A percentile compares a stretch with the other conserved stretches of the same genome.
These are phyloP conservation scores for Pomacea canaliculata DNA, from an alignment of 2,888 invertebrate genomes.

Conservation along the genomic window DNA sequence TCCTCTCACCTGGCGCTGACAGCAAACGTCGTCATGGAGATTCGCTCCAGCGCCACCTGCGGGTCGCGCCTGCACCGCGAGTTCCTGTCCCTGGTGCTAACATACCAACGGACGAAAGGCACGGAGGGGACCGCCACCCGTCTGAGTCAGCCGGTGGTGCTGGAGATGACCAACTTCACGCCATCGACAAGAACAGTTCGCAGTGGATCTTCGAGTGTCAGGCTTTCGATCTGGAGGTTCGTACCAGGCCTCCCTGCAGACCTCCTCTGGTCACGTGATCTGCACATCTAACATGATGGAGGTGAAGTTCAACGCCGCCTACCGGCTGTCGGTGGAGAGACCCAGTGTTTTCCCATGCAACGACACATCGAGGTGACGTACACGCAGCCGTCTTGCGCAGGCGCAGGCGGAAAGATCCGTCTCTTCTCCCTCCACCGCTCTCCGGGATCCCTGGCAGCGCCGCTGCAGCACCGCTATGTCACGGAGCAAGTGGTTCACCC, in stretches of 20 bases:
- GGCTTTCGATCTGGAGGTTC: conserved; percentile 57
- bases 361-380: conserved; percentile 45
- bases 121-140: neutral
- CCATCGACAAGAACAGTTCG: conserved; percentile 6
- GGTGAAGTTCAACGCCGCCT: conserved; percentile 51
- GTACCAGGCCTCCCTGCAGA: conserved; percentile 53
- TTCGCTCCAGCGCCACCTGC: conserved; percentile 51
- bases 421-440: conserved; percentile 48
- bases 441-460: conserved; percentile 54
- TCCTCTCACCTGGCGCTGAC: conserved; percentile 49
- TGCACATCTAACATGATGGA: conserved; percentile 51
- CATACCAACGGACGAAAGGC: conserved; percentile 16
- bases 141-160: conserved; percentile 6
- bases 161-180: conserved; percentile 22
- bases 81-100: conserved; percentile 37
- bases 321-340: conserved; percentile 43
- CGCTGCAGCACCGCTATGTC: conserved; percentile 47
- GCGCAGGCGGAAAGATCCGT: conserved; percentile 52
- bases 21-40: conserved; percentile 41
- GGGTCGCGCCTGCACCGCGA: conserved; percentile 45
- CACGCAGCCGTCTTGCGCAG: conserved; percentile 52
- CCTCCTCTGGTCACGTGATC: conserved; percentile 45
- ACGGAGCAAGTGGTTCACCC: conserved; percentile 47
- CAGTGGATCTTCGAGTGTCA: conserved; percentile 45
- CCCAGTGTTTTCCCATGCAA: conserved; percentile 56